Evolutionary conservation across 2,113 vertebrate species (phyloP).

Genomic region (Macquaria ambigua): DNA sequence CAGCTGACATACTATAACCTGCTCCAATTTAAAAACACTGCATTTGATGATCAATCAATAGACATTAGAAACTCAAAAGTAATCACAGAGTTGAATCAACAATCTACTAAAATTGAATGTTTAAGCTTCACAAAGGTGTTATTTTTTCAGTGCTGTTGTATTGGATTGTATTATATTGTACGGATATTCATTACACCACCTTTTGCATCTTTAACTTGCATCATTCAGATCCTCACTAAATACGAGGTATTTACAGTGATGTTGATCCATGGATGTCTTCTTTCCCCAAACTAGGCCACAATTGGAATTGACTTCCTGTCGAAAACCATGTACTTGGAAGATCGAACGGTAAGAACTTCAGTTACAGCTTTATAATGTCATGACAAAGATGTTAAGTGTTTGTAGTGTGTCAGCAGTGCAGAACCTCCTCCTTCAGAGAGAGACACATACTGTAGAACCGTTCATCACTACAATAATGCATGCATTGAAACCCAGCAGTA

Average conservation of each 20-base stretch:
- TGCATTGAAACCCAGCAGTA: conserved; percentile 12
- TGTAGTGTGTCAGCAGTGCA: conserved; percentile 1
- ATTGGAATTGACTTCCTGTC: conserved; percentile 97
- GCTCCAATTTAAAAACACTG: neutral
- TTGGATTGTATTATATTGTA: neutral
- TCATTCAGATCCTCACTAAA: neutral
- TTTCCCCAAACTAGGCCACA: conserved; percentile 86
- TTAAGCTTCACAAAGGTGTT: neutral
- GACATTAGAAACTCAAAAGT: neutral
- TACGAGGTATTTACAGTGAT: conserved; percentile 15
- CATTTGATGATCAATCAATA: conserved; percentile 12
- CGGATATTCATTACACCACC: neutral
- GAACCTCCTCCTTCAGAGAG: neutral
- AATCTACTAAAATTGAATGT: neutral
- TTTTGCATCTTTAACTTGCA: conserved; percentile 3
- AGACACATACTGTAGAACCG: neutral
- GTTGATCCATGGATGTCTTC: conserved; percentile 45
- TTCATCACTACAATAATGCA: conserved; percentile 4
- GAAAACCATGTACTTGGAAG: conserved; percentile 97
- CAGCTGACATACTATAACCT: neutral
- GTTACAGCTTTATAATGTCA: conserved; percentile 29
- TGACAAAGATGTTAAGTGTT: conserved; percentile 17
- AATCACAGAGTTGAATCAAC: neutral
- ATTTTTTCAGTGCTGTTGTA: neutral
- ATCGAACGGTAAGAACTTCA: conserved; percentile 90